Percentiles rank a stretch among this genome's conserved stretches.
These are phyloP conservation scores for Rhopalosiphum maidis DNA, from an alignment of 1,140 invertebrate genomes.

Conservation along the genomic window DNA sequence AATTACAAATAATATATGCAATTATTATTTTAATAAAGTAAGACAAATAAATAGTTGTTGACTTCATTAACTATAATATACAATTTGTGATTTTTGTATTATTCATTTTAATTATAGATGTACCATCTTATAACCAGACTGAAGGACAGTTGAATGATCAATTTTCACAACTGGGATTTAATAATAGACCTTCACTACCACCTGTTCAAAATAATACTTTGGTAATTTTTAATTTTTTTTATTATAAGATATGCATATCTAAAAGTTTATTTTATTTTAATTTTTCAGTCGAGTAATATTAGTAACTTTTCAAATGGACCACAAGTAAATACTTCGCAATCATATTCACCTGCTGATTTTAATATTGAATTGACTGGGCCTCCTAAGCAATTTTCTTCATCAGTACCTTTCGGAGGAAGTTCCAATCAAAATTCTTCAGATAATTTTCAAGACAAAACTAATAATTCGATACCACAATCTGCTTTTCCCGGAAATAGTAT, in stretches of 20 bases:
- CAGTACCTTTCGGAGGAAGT: not conserved
- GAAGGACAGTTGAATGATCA: slow-evolving; percentile 38
- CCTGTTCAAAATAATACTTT: slow-evolving; percentile 22
- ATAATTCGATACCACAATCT: not conserved
- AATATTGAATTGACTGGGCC: not conserved
- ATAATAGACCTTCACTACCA: not conserved
- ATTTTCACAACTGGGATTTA: slow-evolving; percentile 31
- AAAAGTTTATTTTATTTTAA: not conserved
- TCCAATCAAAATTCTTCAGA: slow-evolving; percentile 9
- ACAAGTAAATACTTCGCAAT: not conserved
- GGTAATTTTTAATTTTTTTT: slow-evolving; percentile 3
- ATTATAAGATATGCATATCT: not conserved
- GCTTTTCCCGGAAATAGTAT: not conserved
- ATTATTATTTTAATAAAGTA: not conserved
- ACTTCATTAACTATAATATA: not conserved
- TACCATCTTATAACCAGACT: not conserved
- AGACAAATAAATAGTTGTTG: too few species aligned
- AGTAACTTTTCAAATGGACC: not conserved
- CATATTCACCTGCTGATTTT: not conserved
- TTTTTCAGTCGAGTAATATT: not conserved
- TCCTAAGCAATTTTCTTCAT: slow-evolving; percentile 36
- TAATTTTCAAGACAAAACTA: slow-evolving; percentile 8
- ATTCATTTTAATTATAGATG: not conserved
- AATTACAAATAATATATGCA: not conserved
- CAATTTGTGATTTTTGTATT: not conserved